A percentile compares a stretch with the other conserved stretches of the same genome.
Evolutionary conservation across 1,140 invertebrate species (phyloP).

Genomic region (Drosophila sulfurigaster): DNA sequence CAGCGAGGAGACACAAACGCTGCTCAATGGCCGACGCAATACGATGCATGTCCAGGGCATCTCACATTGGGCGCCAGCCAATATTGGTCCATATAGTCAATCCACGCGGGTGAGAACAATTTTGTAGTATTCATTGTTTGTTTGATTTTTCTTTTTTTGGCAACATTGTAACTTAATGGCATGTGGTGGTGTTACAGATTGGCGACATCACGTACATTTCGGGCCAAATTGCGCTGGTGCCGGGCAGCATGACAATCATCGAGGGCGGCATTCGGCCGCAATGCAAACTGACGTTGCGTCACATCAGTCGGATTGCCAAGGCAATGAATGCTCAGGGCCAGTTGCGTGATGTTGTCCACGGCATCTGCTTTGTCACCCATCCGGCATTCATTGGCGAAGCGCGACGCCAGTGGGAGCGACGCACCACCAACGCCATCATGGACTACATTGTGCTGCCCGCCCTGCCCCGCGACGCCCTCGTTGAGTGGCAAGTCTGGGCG

Average conservation of each 20-base stretch:
- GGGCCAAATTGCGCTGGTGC: conserved; percentile 96
- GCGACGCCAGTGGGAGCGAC: conserved; percentile 91
- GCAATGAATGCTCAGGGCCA: conserved; percentile 91
- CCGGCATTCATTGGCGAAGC: conserved; percentile 89
- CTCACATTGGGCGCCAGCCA: conserved; percentile 98
- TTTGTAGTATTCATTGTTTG: no score
- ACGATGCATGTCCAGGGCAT: conserved; percentile 97
- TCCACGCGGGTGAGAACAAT: conserved; percentile 88
- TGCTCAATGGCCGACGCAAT: conserved; percentile 69
- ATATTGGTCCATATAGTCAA: conserved; percentile 98
- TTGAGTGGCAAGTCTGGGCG: conserved; percentile 97
- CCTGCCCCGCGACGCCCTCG: conserved; percentile 91
- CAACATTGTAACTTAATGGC: no score
- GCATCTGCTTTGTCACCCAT: conserved; percentile 93
- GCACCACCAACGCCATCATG: conserved; percentile 94
- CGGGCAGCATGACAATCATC: conserved; percentile 91
- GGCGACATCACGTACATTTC: conserved; percentile 94
- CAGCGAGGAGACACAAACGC: conserved; percentile 49
- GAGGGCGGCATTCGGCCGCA: conserved; percentile 91
- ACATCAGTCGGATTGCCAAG: conserved; percentile 92
- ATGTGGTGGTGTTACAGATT: conserved; percentile 74
- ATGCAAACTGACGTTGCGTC: conserved; percentile 92
- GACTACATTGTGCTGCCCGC: conserved; percentile 93
- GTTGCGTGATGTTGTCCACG: conserved; percentile 92
- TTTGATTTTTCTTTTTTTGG: no score